These are phyloP conservation scores for Trematomus bernacchii DNA, from an alignment of 2,797 vertebrate genomes.

Conservation along the genomic window DNA sequence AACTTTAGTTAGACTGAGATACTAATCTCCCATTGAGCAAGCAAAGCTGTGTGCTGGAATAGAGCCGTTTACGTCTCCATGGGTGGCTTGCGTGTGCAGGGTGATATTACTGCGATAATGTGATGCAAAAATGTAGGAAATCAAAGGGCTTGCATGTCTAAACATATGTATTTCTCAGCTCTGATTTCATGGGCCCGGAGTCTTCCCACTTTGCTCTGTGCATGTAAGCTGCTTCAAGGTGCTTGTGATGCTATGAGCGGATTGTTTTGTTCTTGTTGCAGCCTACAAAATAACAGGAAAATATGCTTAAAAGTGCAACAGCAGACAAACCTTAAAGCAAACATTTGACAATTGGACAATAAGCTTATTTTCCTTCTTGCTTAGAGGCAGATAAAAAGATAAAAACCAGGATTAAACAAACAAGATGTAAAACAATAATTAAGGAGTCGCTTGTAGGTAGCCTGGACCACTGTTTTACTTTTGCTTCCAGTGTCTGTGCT, in stretches of 20 bases:
- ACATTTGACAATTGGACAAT: not conserved
- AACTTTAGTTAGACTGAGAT: slow-evolving; percentile 29
- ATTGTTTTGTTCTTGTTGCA: slow-evolving; percentile 14
- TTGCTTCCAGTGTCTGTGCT: not conserved
- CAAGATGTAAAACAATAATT: not conserved
- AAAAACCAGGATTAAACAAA: not conserved
- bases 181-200: not conserved
- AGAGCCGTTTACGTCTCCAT: slow-evolving; percentile 16
- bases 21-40: slow-evolving; percentile 45
- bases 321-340: not conserved
- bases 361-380: not conserved
- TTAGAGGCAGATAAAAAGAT: not conserved
- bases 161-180: slow-evolving; percentile 3
- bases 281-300: not conserved
- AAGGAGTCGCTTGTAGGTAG: not conserved
- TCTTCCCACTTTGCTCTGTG: not conserved
- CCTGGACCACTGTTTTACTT: not conserved
- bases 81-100: not conserved
- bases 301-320: not conserved
- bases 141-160: slow-evolving; percentile 3
- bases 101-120: not conserved
- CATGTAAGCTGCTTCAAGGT: not conserved
- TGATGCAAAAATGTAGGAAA: slow-evolving; percentile 10
- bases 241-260: not conserved
- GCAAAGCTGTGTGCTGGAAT: slow-evolving; percentile 2